phyloP scores from a whole-genome alignment of 2,888 invertebrate genomes.

The Eilema sororculum region DNA sequence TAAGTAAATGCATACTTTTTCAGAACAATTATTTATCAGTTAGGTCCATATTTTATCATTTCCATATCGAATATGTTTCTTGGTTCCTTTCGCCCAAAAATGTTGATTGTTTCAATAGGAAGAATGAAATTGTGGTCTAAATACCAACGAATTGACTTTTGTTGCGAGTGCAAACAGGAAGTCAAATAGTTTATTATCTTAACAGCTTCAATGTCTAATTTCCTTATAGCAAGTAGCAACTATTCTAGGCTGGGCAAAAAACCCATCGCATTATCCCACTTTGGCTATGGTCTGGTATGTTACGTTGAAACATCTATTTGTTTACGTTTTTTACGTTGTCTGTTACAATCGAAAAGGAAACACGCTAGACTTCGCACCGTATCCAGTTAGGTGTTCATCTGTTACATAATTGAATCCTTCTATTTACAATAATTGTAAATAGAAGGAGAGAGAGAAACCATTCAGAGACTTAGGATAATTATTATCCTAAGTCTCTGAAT shows the following conservation, averaged over 20 bases:
- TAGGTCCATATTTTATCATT: no score
- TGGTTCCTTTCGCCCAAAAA: no score
- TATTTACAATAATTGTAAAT: constrained; percentile 13
- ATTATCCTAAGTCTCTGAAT: no score
- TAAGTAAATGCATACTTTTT: not conserved
- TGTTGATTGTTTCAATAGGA: no score
- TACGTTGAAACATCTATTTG: no score
- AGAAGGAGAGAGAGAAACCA: no score
- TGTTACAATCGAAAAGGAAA: constrained; percentile 43
- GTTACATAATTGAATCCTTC: constrained; percentile 4
- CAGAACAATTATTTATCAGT: not conserved
- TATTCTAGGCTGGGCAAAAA: constrained; percentile 62
- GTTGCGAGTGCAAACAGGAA: constrained; percentile 17
- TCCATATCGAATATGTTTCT: not conserved
- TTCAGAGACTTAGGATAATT: no score
- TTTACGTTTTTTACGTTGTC: constrained; percentile 68
- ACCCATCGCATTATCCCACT: constrained; percentile 72
- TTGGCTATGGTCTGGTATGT: constrained; percentile 61
- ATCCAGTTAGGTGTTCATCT: constrained; percentile 15
- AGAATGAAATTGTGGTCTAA: not conserved
- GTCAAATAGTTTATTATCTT: constrained; percentile 19
- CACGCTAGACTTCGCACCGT: constrained; percentile 35
- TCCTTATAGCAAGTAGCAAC: constrained; percentile 53
- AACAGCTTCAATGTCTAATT: constrained; percentile 40
- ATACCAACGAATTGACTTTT: not conserved